Evolutionary conservation across 2,888 invertebrate species (phyloP).

Genomic region (Priapulus caudatus): DNA sequence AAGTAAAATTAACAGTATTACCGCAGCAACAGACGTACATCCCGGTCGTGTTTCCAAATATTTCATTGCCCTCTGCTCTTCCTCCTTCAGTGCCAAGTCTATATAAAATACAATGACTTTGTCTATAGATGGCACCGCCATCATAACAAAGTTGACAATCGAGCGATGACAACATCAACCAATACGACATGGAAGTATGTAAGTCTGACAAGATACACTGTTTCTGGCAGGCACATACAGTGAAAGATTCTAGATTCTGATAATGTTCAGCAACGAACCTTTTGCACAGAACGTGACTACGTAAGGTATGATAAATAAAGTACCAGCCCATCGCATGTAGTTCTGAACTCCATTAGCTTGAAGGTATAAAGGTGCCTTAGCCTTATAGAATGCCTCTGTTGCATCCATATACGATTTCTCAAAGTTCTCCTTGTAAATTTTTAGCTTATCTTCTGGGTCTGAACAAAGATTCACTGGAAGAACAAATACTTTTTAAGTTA

Average conservation of each 20-base stretch:
- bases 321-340: constrained; percentile 93
- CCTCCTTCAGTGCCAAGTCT: constrained; percentile 61
- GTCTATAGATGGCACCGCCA: too few relatives aligned
- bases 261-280: too few relatives aligned
- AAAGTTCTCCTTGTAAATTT: constrained; percentile 91
- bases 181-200: too few relatives aligned
- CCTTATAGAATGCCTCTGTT: constrained; percentile 76
- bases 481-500: constrained; percentile 9
- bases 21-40: constrained; percentile 46
- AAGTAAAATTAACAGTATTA: too few relatives aligned
- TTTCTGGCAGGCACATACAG: too few relatives aligned
- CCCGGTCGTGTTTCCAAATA: constrained; percentile 84
- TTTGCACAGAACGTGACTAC: too few relatives aligned
- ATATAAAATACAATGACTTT: too few relatives aligned
- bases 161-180: too few relatives aligned
- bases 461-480: constrained; percentile 80
- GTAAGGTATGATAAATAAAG: too few relatives aligned
- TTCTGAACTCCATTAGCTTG: constrained; percentile 81
- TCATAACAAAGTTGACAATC: too few relatives aligned
- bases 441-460: constrained; percentile 76
- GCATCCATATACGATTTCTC: constrained; percentile 88
- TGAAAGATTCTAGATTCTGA: too few relatives aligned
- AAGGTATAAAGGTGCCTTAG: constrained; percentile 82
- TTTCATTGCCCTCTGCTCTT: constrained; percentile 78
- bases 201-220: too few relatives aligned